Evolutionary conservation across 2,888 invertebrate genomes (phyloP), one percentile per base, ranked within the genome.

Genomic region (Calephelis perditalis): DNA sequence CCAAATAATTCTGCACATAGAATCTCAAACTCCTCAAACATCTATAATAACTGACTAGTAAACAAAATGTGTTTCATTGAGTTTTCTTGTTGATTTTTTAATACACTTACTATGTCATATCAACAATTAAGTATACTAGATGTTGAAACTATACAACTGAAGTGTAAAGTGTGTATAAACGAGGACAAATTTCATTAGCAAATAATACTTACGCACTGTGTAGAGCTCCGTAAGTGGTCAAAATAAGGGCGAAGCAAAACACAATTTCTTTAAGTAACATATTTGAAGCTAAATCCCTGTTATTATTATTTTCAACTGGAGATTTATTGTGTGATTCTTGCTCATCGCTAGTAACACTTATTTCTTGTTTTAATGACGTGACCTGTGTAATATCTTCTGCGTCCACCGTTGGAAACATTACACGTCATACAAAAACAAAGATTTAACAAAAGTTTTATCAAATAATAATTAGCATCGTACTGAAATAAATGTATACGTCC

Each of bases 141-240:
- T 40, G 40, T 40, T 40, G 40, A 40, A 40, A 40, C 40, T 40
- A 40, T 40, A 26, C 2, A 26, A 26, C 26, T 40, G 6, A 40
- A 7, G 40, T 40, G 40, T 40, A 40, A 40, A 40, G 5, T 40
- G 6, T 40, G 7, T 40, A 5, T 40, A 40, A 40, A 40, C 40
- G 2, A 7, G 5, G 40, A 7, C 1, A 6, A 40, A 40, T 26
- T 26, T 26, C 4, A 26, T 4, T 7, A 40, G 5, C 6, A 40
- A 7, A 40, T 44, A 45, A 6, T 59, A 91, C 93, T 92, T 91
- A 95, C 95, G 93, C 91, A 75, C 93, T 94, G 70, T 94, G 93
- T 57, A 95, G 86, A 56, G 94, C 94, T 68, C 94, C 95, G 73
- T 94, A 94, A 10, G 94, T 92, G 5, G 93, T 93, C 63, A 95